Evolutionary conservation across 2,797 vertebrate genomes (phyloP).

Genomic region (Sebastes reedi): DNA sequence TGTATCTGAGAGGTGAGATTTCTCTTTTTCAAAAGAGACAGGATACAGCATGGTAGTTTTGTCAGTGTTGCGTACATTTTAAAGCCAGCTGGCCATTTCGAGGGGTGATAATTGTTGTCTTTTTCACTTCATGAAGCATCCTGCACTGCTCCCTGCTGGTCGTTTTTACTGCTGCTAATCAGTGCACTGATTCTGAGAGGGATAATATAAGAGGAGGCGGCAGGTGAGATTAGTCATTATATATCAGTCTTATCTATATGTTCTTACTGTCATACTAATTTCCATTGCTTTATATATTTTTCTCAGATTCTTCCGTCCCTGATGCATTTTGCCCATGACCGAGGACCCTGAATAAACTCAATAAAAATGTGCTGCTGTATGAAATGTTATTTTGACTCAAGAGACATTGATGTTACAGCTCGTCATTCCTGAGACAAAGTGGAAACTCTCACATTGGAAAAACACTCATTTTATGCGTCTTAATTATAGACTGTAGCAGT

Average conservation of each 20-base stretch:
- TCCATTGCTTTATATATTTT: not conserved
- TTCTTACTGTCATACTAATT: not conserved
- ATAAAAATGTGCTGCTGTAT: not conserved
- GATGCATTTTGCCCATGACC: not conserved
- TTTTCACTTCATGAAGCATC: constrained; percentile 46
- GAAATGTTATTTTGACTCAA: not conserved
- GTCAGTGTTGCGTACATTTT: not conserved
- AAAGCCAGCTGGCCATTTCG: not conserved
- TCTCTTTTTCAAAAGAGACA: not conserved
- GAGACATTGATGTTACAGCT: not conserved
- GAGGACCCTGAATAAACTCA: not conserved
- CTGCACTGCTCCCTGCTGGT: constrained; percentile 57
- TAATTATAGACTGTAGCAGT: not conserved
- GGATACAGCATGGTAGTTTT: not conserved
- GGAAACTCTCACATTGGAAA: not conserved
- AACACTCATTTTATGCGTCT: not conserved
- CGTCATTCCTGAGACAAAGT: not conserved
- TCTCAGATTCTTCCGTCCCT: not conserved
- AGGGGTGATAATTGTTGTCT: not conserved
- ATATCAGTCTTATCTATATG: not conserved
- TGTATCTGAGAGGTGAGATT: constrained; percentile 65
- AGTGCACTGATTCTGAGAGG: constrained; percentile 11
- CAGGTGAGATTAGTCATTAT: constrained; percentile 16
- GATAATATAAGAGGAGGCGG: not conserved
- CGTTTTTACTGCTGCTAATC: constrained; percentile 32